Evolutionary conservation across 2,888 invertebrate species (phyloP).

Genomic region (Diloba caeruleocephala): DNA sequence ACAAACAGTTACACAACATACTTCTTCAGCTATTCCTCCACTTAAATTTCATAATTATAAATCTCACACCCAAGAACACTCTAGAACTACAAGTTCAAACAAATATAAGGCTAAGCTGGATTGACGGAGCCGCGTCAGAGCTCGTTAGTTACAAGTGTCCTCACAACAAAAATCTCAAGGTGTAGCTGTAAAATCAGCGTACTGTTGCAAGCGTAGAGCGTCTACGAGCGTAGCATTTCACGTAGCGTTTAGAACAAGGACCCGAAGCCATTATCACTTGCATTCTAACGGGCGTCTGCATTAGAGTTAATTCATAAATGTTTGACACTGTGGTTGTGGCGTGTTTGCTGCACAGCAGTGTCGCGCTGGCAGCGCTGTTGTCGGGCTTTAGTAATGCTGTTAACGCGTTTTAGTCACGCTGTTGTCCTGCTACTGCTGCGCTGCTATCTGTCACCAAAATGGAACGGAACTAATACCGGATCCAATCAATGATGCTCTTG

Average conservation of each 20-base stretch:
- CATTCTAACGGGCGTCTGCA: no score
- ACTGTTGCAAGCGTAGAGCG: slow-evolving; percentile 27
- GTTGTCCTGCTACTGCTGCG: no score
- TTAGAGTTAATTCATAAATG: no score
- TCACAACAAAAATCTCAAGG: slow-evolving; percentile 60
- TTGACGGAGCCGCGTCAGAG: slow-evolving; percentile 52
- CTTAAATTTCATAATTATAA: slow-evolving; percentile 14
- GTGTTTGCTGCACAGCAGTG: no score
- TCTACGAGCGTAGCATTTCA: slow-evolving; percentile 35
- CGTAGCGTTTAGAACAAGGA: slow-evolving; percentile 14
- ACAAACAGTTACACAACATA: background rate
- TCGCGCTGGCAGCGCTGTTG: no score
- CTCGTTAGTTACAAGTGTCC: slow-evolving; percentile 69
- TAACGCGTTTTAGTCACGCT: no score
- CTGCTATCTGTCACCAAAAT: no score
- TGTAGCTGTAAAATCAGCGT: slow-evolving; percentile 42
- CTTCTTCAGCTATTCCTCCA: background rate
- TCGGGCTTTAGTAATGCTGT: no score
- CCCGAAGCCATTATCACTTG: no score
- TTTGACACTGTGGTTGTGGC: no score
- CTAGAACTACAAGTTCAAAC: slow-evolving; percentile 34
- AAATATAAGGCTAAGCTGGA: slow-evolving; percentile 57
- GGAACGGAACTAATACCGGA: no score
- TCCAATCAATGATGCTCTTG: no score
- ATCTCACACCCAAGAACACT: slow-evolving; percentile 3